Evolutionary conservation across 2,888 invertebrate genomes (phyloP).

Genomic region (Polia nebulosa): DNA sequence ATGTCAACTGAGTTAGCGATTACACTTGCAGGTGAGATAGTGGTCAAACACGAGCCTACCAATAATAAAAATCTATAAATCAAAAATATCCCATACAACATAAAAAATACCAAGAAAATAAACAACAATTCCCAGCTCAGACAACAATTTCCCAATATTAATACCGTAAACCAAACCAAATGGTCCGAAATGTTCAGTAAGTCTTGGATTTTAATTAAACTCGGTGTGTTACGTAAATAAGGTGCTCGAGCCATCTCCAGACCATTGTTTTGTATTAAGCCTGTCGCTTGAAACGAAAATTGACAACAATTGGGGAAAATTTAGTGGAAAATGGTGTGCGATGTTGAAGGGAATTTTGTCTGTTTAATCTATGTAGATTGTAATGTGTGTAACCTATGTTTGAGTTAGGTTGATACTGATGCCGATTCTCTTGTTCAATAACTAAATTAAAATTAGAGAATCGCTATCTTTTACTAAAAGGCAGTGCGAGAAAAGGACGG

Average conservation of each 20-base stretch:
- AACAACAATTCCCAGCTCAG: constrained; percentile 4
- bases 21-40: no score
- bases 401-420: background rate
- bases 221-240: constrained; percentile 63
- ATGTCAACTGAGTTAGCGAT: no score
- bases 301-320: constrained; percentile 58
- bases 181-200: constrained; percentile 42
- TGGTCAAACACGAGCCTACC: background rate
- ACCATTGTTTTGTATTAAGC: constrained; percentile 59
- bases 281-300: constrained; percentile 51
- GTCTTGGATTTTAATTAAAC: constrained; percentile 63
- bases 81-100: background rate
- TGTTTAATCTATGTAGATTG: constrained; percentile 7
- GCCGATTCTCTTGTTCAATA: no score
- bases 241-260: constrained; percentile 18
- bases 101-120: background rate
- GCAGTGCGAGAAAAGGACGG: no score
- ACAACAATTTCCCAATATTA: constrained; percentile 50
- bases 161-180: constrained; percentile 49
- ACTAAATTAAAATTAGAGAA: no score
- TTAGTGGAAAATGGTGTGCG: constrained; percentile 24
- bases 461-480: no score
- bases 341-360: background rate
- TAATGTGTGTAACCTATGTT: no score
- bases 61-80: background rate